These are phyloP conservation scores for Ruditapes philippinarum DNA, from an alignment of 1,140 invertebrate genomes.

Conservation along the genomic window DNA sequence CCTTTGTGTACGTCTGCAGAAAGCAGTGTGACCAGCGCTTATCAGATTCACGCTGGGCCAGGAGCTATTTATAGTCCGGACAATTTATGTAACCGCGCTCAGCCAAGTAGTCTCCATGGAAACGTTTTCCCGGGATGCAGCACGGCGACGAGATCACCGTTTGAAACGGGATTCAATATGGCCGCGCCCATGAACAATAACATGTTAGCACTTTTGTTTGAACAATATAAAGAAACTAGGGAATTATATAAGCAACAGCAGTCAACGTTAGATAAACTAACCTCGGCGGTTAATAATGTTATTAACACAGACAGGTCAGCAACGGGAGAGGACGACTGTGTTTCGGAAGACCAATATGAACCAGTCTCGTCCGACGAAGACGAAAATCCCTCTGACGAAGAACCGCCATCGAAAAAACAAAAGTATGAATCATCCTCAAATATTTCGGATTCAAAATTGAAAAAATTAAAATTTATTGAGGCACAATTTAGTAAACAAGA, in stretches of 20 bases:
- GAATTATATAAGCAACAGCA: slow-evolving; percentile 13
- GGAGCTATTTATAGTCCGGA: neutral
- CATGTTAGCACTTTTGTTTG: neutral
- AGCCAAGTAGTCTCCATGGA: neutral
- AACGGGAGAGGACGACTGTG: neutral
- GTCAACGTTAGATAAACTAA: neutral
- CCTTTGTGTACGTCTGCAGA: too few relatives aligned
- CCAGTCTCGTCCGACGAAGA: neutral
- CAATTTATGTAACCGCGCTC: neutral
- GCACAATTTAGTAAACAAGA: too few relatives aligned
- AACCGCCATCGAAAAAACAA: neutral
- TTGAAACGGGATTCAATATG: neutral
- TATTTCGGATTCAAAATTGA: neutral
- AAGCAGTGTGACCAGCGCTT: neutral
- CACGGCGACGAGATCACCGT: neutral
- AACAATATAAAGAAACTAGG: neutral
- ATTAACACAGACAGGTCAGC: neutral
- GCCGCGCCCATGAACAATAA: neutral
- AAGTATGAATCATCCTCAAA: neutral
- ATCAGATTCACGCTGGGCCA: neutral
- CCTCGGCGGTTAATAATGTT: neutral
- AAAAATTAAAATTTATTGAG: slow-evolving; percentile 3
- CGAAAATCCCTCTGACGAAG: neutral
- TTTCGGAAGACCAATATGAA: neutral
- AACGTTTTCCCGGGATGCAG: neutral